Conservation (phyloP, 2,797 vertebrate species). For the Pyrocephalus nanus region DNA sequence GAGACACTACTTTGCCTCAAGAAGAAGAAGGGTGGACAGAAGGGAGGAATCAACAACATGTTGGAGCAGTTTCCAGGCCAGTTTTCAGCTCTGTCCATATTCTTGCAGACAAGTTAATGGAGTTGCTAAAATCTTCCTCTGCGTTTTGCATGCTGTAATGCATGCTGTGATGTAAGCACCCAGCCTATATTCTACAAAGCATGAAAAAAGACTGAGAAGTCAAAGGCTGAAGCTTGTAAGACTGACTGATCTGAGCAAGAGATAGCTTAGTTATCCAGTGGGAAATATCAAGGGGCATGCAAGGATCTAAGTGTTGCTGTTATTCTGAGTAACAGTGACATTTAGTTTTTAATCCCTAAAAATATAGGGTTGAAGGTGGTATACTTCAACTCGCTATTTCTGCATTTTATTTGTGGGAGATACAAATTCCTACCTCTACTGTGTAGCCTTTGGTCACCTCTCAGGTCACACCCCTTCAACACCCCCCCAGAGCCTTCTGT, state of each 20-base stretch:
- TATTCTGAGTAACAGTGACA: neutral
- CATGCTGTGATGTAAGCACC: neutral
- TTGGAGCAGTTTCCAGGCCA: neutral
- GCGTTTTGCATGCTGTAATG: neutral
- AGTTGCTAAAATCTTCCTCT: neutral
- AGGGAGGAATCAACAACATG: neutral
- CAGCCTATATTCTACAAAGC: neutral
- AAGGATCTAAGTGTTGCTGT: neutral
- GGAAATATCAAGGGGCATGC: neutral
- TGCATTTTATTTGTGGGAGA: neutral
- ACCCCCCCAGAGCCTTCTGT: neutral
- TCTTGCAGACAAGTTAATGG: neutral
- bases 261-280: neutral
- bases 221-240: neutral
- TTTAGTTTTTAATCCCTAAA: neutral
- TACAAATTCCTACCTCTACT: neutral
- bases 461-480: neutral
- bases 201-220: neutral
- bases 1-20: neutral
- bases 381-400: neutral
- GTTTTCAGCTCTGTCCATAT: neutral
- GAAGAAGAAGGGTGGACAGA: neutral
- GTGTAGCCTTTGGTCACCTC: neutral
- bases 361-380: neutral
- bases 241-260: neutral